phyloP scores from a whole-genome alignment of 2,888 invertebrate genomes.

The Nomada ferruginata region DNA sequence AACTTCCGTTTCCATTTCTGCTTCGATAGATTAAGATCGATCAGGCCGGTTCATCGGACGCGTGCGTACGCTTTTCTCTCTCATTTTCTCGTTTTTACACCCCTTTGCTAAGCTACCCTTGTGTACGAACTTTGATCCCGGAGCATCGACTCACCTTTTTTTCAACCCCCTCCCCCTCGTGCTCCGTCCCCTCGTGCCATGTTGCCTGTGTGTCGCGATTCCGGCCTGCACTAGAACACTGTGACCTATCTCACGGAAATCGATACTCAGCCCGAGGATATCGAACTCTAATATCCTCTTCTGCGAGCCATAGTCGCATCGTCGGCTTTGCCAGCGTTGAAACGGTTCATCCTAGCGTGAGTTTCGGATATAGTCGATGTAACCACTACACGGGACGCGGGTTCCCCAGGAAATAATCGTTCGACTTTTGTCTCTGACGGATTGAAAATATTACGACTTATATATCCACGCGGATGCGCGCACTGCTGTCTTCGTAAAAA shows the following conservation, averaged over 20 bases:
- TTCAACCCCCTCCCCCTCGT: constrained; percentile 4
- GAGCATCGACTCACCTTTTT: constrained; percentile 41
- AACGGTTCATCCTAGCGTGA: constrained; percentile 65
- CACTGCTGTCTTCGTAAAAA: constrained; percentile 25
- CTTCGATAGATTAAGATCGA: constrained; percentile 47
- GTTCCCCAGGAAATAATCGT: constrained; percentile 60
- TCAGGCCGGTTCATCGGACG: constrained; percentile 27
- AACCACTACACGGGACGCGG: constrained; percentile 40
- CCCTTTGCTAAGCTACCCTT: constrained; percentile 41
- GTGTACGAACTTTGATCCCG: constrained; percentile 63
- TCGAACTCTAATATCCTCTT: constrained; percentile 72
- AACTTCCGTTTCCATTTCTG: constrained; percentile 21
- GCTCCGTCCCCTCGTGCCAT: neutral
- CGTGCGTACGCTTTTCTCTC: constrained; percentile 39
- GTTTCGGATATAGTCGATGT: constrained; percentile 62
- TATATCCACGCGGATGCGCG: constrained; percentile 11
- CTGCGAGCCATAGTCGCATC: constrained; percentile 62
- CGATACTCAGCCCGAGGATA: constrained; percentile 70
- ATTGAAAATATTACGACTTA: constrained; percentile 60
- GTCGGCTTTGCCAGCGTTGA: constrained; percentile 50
- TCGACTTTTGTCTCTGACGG: constrained; percentile 54
- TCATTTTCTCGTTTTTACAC: constrained; percentile 57
- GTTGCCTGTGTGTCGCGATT: constrained; percentile 48
- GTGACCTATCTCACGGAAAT: constrained; percentile 71
- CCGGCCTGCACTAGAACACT: constrained; percentile 57